Evolutionary conservation across 1,140 invertebrate species (phyloP).

Genomic region (Aphelinus certus): DNA sequence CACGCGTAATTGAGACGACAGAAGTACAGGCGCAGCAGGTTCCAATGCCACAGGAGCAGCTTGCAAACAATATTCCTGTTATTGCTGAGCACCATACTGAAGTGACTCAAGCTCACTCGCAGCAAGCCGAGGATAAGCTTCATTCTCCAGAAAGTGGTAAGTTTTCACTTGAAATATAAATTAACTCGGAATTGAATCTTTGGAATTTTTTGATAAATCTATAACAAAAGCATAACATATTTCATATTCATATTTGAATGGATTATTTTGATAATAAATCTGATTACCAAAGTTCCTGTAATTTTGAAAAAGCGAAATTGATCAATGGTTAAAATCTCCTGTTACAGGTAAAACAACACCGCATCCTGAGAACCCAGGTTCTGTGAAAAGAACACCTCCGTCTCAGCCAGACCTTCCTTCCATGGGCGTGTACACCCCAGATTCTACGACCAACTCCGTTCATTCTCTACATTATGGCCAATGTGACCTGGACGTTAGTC

Average conservation of each 20-base stretch:
- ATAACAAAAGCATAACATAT: too few relatives aligned
- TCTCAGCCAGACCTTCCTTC: constrained; percentile 75
- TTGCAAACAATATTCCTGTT: constrained; percentile 36
- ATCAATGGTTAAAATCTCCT: not conserved
- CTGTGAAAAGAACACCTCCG: constrained; percentile 68
- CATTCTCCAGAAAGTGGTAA: constrained; percentile 64
- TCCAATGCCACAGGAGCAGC: constrained; percentile 52
- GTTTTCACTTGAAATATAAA: not conserved
- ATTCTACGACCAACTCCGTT: constrained; percentile 86
- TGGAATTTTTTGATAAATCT: not conserved
- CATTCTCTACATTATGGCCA: constrained; percentile 82
- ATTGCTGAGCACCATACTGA: constrained; percentile 51
- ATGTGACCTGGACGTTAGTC: constrained; percentile 84
- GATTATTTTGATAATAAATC: too few relatives aligned
- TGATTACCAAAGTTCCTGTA: too few relatives aligned
- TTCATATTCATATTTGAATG: too few relatives aligned
- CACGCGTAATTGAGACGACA: constrained; percentile 21
- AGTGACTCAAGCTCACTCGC: constrained; percentile 50
- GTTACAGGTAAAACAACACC: constrained; percentile 65
- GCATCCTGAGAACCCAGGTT: constrained; percentile 67
- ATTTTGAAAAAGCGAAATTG: not conserved
- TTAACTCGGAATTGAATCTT: not conserved
- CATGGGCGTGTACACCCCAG: constrained; percentile 84
- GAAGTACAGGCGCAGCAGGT: constrained; percentile 30
- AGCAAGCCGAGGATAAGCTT: constrained; percentile 58